A percentile compares a stretch with the other conserved stretches of the same genome.
These are phyloP conservation scores for Lamellibrachia satsuma DNA, from an alignment of 2,888 invertebrate genomes.

Conservation along the genomic window DNA sequence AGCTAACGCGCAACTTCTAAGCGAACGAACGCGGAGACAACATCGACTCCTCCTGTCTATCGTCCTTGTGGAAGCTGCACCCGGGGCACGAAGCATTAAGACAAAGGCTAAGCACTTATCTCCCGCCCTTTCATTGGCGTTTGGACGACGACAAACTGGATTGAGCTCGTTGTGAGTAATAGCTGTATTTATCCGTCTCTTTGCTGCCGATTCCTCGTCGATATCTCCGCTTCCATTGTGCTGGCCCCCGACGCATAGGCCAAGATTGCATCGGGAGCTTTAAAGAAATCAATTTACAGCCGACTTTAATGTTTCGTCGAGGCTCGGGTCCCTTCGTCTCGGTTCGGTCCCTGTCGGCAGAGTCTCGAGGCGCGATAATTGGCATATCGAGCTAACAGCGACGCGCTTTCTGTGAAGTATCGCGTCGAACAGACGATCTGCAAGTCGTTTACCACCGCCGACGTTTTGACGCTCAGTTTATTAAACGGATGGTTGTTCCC, in stretches of 20 bases:
- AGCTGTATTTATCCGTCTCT: not conserved
- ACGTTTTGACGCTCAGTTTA: not conserved
- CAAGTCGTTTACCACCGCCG: not conserved
- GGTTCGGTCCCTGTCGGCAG: not conserved
- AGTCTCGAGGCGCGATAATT: not conserved
- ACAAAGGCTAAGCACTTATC: not conserved
- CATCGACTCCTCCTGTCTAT: not conserved
- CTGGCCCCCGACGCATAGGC: not conserved
- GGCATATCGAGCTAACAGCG: not conserved
- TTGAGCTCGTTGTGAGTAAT: not conserved
- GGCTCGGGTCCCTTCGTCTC: not conserved
- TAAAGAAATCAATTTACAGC: constrained; percentile 13
- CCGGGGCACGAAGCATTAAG: not conserved
- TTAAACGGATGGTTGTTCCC: constrained; percentile 1
- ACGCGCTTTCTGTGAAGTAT: not conserved
- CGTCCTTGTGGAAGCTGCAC: not conserved
- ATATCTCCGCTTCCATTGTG: not conserved
- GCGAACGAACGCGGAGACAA: not conserved
- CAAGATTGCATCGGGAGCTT: constrained; percentile 6
- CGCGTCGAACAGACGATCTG: not conserved
- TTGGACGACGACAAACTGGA: not conserved
- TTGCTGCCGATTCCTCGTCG: not conserved
- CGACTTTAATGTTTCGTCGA: not conserved
- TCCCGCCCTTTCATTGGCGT: not conserved
- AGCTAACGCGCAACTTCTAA: not conserved